Conservation (phyloP, 2,888 invertebrate species). For the Lysandra bellargus region DNA sequence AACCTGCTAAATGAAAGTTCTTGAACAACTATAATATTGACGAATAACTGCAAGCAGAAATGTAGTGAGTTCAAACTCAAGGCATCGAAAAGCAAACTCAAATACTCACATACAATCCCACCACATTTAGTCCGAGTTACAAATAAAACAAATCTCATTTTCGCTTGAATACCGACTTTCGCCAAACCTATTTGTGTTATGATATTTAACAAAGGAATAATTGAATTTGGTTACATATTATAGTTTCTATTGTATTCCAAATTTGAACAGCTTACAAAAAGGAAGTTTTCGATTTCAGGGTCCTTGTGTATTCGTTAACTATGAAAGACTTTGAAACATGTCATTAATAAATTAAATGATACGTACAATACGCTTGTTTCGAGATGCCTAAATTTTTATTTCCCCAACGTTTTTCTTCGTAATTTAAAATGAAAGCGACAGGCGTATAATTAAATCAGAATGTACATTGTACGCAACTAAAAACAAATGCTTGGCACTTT, state of each 20-base stretch:
- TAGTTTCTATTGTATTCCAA: background rate
- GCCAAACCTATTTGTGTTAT: conserved; percentile 1
- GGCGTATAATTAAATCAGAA: background rate
- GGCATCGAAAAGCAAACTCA: background rate
- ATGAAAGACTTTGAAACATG: too few relatives aligned
- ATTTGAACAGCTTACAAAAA: too few relatives aligned
- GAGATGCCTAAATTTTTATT: background rate
- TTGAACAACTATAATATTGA: too few relatives aligned
- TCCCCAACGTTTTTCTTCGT: background rate
- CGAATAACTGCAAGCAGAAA: too few relatives aligned
- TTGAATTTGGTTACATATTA: background rate
- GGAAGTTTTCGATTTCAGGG: too few relatives aligned
- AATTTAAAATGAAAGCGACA: background rate
- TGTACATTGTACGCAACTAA: too few relatives aligned
- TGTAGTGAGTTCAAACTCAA: too few relatives aligned
- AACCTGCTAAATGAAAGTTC: too few relatives aligned
- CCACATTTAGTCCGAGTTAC: conserved; percentile 2
- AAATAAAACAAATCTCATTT: background rate
- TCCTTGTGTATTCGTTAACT: too few relatives aligned
- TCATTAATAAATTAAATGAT: too few relatives aligned
- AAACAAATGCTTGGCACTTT: too few relatives aligned
- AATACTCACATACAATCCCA: background rate
- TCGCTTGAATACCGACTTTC: background rate
- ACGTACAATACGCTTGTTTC: background rate
- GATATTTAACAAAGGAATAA: background rate